Base-by-base conservation (phyloP, 2,888 invertebrate species). In the Orgyia antiqua region DNA sequence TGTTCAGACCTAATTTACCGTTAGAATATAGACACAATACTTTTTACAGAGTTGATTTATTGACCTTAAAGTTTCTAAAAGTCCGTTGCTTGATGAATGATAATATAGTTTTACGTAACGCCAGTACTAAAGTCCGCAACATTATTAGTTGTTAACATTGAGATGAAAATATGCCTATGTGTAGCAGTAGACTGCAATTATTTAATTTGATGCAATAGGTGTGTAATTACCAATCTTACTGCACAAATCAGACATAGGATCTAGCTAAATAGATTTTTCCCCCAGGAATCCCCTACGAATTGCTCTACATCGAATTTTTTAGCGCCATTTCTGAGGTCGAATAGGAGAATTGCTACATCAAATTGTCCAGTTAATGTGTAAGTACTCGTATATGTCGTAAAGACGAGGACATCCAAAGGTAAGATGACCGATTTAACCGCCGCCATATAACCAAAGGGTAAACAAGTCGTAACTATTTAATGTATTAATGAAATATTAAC, bases 401-500 rank as follows among this genome's bases (percentile, higher is more conserved):
- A 20, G n/a, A 20, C n/a, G 20, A 20, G 9, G 20, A 20, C 9
- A 3, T n/a, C 9, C n/a, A 3, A 8, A 9, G 20, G 9, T 9
- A 20, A 7, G 20, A 20, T 20, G 20, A 9, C 20, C 4, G 20
- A 2, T n/a, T 9, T 20, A 20, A 20, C n/a, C 9, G 20, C n/a
- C n/a, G 20, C 18, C 1, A 4, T 18, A n/a, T n/a, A n/a, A n/a
- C n/a, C n/a, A 11, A 11, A 13, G 39, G 30, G 37, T 26, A 31
- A 36, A 21, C 29, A 35, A 36, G 25, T 23, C 31, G 34, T 50
- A 42, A 34, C 24, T 33, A 34, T 24, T 28, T 40, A 46, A 33
- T 40, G 31, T 31, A 34, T 38, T 42, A 45, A 39, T 42, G 35
- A 39, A 42, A 46, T 34, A 18, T 33, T 32, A 23, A 18, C 29